Conservation (phyloP, 2,113 vertebrate genomes). For the Nothoprocta perdicaria region DNA sequence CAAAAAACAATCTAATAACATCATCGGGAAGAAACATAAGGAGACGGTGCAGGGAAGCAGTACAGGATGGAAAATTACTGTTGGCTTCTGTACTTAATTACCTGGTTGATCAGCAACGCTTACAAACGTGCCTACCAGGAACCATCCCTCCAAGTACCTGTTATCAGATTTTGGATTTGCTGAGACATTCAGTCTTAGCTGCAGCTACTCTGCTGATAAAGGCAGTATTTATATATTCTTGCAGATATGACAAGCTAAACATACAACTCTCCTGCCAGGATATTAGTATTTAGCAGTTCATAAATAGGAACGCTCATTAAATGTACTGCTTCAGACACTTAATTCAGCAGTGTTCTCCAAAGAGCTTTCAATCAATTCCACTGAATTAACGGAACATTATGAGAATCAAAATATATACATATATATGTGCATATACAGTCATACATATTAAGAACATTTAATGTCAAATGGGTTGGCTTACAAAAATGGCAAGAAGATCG, state of each 20-base stretch:
- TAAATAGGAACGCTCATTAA: slow-evolving; percentile 36
- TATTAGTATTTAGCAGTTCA: slow-evolving; percentile 48
- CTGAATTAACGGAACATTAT: neutral
- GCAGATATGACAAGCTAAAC: slow-evolving; percentile 13
- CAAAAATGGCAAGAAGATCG: neutral
- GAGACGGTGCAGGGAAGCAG: neutral
- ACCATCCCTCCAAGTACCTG: slow-evolving; percentile 12
- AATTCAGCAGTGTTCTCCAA: neutral
- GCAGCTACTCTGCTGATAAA: slow-evolving; percentile 13
- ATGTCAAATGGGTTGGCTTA: neutral
- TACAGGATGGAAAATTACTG: neutral
- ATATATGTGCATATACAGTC: neutral
- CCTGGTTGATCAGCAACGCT: neutral
- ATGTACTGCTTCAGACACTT: neutral
- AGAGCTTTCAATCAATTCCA: neutral
- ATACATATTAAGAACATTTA: neutral
- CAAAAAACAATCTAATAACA: neutral
- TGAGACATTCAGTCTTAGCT: neutral
- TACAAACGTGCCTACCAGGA: slow-evolving; percentile 38
- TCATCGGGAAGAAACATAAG: neutral
- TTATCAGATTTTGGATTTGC: neutral
- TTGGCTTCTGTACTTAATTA: neutral
- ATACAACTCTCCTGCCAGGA: slow-evolving; percentile 20
- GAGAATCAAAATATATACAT: neutral
- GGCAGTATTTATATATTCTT: slow-evolving; percentile 25